Evolutionary conservation across 1,140 invertebrate genomes (phyloP).

Genomic region (fruit fly (Drosophila melanogaster)): Release_6_plus_ISO1_MT NC_004354.4:3914501-3915000

Average conservation of each 20-base stretch:
- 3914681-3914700: too few species aligned
- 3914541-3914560: neutral
- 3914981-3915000: neutral
- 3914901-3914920: conserved; percentile 3
- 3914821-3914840: conserved; percentile 7
- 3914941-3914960: conserved; percentile 1
- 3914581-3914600: too few species aligned
- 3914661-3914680: too few species aligned
- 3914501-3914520: neutral
- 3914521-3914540: neutral
- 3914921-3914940: conserved; percentile 7
- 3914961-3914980: neutral
- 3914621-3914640: too few species aligned
- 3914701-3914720: neutral
- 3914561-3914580: neutral
- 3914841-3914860: neutral
- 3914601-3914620: too few species aligned
- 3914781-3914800: conserved; percentile 11
- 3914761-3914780: neutral
- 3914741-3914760: neutral
- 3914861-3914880: neutral
- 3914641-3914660: too few species aligned
- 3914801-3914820: conserved; percentile 9
- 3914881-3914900: neutral
- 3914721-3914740: neutral